Evolutionary conservation across 2,888 invertebrate species (phyloP).

Genomic region (Chrysotoxum bicinctum): DNA sequence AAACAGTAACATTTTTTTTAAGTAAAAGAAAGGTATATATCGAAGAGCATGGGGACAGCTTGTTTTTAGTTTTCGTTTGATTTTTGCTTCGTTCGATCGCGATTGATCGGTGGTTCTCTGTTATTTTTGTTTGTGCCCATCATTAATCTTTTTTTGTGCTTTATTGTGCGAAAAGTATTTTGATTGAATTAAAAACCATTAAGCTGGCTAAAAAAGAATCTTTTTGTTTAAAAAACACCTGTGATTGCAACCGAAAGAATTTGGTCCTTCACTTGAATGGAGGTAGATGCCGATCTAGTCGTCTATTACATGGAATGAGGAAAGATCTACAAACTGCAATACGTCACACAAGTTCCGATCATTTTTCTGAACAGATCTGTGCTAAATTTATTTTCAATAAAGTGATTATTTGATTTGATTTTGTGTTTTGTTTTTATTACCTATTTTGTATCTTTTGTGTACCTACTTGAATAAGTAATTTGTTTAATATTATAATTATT

Average conservation of each 20-base stretch:
- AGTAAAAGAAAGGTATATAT: conserved; percentile 26
- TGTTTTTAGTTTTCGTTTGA: conserved; percentile 30
- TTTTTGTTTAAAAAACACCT: conserved; percentile 67
- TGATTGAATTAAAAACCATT: conserved; percentile 53
- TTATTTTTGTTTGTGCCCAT: neutral
- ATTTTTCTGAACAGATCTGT: conserved; percentile 66
- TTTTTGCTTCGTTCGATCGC: conserved; percentile 24
- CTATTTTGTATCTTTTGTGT: neutral
- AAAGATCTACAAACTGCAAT: conserved; percentile 63
- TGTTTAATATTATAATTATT: neutral
- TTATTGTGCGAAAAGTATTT: conserved; percentile 57
- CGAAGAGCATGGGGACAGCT: conserved; percentile 19
- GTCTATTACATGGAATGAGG: conserved; percentile 66
- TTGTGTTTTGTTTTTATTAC: neutral
- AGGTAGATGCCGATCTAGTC: conserved; percentile 60
- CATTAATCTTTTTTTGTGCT: conserved; percentile 42
- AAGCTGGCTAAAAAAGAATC: conserved; percentile 69
- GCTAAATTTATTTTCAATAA: conserved; percentile 62
- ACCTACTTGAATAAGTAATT: neutral
- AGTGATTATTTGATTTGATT: conserved; percentile 65
- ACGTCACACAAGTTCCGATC: conserved; percentile 69
- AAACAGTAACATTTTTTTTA: neutral
- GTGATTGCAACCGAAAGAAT: conserved; percentile 70
- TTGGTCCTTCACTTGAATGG: conserved; percentile 71
- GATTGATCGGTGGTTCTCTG: neutral